A percentile compares a stretch with the other conserved stretches of the same genome.
These are phyloP conservation scores for Rutilus rutilus DNA, from an alignment of 2,113 vertebrate genomes.

Conservation along the genomic window DNA sequence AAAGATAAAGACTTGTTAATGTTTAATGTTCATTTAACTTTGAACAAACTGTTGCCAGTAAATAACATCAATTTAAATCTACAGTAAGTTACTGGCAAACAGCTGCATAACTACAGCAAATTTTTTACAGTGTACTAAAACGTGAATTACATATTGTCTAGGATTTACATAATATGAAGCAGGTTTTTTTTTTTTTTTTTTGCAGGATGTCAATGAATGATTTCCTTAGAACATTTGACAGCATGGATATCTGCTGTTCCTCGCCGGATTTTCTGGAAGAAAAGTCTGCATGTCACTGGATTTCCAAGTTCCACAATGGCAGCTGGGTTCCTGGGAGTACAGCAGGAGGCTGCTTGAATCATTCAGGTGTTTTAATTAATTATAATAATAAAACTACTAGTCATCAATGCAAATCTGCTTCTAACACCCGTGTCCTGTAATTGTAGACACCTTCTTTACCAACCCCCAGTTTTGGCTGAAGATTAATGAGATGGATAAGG, in stretches of 20 bases:
- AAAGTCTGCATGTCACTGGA: conserved; percentile 60
- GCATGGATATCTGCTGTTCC: conserved; percentile 71
- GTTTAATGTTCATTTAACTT: no score
- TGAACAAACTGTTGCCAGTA: no score
- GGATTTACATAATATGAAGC: not conserved
- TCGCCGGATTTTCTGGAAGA: conserved; percentile 68
- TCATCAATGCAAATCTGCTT: not conserved
- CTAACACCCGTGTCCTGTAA: conserved; percentile 12
- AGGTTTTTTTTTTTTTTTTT: not conserved
- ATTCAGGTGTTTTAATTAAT: conserved; percentile 55
- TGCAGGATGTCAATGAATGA: conserved; percentile 72
- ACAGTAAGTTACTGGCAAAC: no score
- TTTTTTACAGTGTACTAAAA: not conserved
- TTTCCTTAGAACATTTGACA: conserved; percentile 59
- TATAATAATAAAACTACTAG: not conserved
- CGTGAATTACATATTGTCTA: not conserved
- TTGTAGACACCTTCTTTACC: conserved; percentile 65
- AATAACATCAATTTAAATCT: no score
- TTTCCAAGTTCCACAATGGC: conserved; percentile 55
- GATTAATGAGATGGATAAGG: conserved; percentile 17
- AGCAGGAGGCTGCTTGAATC: conserved; percentile 68
- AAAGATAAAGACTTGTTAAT: no score
- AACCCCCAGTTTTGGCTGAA: conserved; percentile 74
- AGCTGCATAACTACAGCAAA: no score
- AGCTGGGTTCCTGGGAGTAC: conserved; percentile 74